phyloP scores from a whole-genome alignment of 2,888 invertebrate species.

The Oeneis ivallda region DNA sequence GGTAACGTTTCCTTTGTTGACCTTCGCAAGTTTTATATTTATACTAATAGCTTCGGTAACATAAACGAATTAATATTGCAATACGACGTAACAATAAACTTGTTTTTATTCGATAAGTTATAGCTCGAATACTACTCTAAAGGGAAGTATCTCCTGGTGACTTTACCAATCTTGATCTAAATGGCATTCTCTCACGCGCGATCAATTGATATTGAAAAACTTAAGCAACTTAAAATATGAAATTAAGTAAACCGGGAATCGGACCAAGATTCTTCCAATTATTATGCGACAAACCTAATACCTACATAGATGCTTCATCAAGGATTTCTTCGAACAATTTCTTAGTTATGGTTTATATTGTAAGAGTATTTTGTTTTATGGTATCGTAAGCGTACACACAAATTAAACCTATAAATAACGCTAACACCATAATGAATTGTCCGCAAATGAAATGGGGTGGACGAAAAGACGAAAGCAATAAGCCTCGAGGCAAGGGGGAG shows the following conservation, averaged over 20 bases:
- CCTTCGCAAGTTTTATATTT: conserved; percentile 5
- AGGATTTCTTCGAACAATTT: too few species aligned
- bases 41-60: neutral
- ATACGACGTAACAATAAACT: neutral
- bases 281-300: neutral
- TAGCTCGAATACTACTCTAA: neutral
- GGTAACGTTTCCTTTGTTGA: conserved; percentile 11
- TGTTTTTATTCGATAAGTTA: neutral
- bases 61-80: neutral
- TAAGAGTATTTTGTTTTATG: too few species aligned
- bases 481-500: conserved; percentile 6
- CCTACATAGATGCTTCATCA: too few species aligned
- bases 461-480: neutral
- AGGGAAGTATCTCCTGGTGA: too few species aligned
- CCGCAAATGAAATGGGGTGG: conserved; percentile 9
- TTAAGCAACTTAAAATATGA: neutral
- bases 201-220: too few species aligned
- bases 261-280: neutral
- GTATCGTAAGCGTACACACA: neutral
- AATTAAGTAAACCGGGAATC: neutral
- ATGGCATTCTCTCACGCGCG: too few species aligned
- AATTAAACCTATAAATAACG: neutral
- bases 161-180: too few species aligned
- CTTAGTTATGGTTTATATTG: too few species aligned
- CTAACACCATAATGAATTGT: conserved; percentile 7